Evolutionary conservation across 2,797 vertebrate genomes (phyloP).

Genomic region (Enteromius paludinosus): DNA sequence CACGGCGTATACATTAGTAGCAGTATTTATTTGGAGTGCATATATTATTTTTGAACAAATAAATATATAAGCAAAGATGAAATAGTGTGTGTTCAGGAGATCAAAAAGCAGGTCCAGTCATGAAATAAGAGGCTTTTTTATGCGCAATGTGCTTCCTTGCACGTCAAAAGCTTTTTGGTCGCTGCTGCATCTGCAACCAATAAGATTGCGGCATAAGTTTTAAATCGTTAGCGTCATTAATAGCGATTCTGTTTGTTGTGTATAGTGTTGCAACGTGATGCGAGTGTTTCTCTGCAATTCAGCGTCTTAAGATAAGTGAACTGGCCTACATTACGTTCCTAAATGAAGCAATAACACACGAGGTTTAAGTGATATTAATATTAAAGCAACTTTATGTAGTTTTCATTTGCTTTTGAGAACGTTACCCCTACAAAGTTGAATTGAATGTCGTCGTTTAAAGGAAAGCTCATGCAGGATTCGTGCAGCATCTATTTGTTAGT

Average conservation of each 20-base stretch:
- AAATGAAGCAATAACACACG: not conserved
- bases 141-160: not conserved
- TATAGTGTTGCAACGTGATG: not conserved
- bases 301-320: not conserved
- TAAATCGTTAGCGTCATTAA: not conserved
- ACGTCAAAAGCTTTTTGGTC: not conserved
- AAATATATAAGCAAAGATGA: not conserved
- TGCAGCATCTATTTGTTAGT: not conserved
- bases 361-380: not conserved
- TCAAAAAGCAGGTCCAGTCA: not conserved
- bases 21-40: not conserved
- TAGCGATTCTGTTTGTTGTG: not conserved
- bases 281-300: not conserved
- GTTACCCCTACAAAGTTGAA: not conserved
- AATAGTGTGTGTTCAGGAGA: not conserved
- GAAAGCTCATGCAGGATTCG: not conserved
- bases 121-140: not conserved
- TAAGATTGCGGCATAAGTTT: not conserved
- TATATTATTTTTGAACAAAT: not conserved
- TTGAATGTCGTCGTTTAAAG: not conserved
- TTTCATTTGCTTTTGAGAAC: not conserved
- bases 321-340: not conserved
- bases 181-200: not conserved
- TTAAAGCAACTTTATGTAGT: not conserved
- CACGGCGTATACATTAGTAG: not conserved